phyloP scores from a whole-genome alignment of 2,797 vertebrate genomes.

The Protonibea diacanthus region DNA sequence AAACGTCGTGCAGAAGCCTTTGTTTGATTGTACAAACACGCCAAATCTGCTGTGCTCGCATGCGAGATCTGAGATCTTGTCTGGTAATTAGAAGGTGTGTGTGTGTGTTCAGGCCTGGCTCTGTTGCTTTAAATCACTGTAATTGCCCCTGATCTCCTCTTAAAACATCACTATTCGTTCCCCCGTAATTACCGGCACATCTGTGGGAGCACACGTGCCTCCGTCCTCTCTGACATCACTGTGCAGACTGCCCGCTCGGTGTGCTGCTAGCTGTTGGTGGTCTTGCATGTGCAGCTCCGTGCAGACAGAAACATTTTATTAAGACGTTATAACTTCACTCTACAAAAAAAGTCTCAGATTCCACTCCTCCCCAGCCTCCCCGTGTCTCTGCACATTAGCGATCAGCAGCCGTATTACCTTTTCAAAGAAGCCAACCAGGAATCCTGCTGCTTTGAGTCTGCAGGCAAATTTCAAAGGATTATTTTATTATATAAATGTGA shows the following conservation, averaged over 20 bases:
- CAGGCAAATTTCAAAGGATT: constrained; percentile 59
- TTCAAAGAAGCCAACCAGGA: constrained; percentile 37
- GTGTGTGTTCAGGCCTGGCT: constrained; percentile 59
- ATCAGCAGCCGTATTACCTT: constrained; percentile 43
- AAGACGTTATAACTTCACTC: constrained; percentile 24
- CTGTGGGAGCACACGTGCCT: constrained; percentile 73
- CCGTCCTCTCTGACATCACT: constrained; percentile 72
- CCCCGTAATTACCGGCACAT: constrained; percentile 83
- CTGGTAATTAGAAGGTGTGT: constrained; percentile 78
- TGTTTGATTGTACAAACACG: constrained; percentile 70
- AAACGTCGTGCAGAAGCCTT: constrained; percentile 62
- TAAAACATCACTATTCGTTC: constrained; percentile 81
- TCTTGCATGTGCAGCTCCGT: background rate
- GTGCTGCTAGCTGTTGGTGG: constrained; percentile 28
- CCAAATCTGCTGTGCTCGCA: constrained; percentile 61
- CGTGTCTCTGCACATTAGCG: constrained; percentile 21
- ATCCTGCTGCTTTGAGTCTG: constrained; percentile 51
- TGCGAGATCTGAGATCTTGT: constrained; percentile 54
- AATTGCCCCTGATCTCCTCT: constrained; percentile 82
- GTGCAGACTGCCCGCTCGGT: constrained; percentile 28
- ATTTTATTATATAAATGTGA: constrained; percentile 54
- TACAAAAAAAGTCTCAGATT: constrained; percentile 39
- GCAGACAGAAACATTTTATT: constrained; percentile 22
- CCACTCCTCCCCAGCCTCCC: constrained; percentile 10
- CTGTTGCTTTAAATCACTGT: constrained; percentile 81